Conservation (phyloP, 2,113 vertebrate species). For the Sinocyclocheilus anshuiensis region DNA sequence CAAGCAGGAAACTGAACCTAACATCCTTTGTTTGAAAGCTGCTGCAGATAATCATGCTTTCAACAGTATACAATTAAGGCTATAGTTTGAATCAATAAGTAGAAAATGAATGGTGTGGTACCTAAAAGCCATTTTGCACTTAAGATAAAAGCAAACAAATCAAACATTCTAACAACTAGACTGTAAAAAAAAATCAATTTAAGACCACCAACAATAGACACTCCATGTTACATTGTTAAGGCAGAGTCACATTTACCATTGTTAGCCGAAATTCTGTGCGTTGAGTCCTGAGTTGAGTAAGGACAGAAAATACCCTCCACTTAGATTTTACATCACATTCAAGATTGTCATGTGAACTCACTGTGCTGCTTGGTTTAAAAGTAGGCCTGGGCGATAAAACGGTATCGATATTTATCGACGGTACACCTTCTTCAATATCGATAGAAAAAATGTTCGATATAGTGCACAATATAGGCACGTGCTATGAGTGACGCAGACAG, state of each 20-base stretch:
- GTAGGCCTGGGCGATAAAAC: too few relatives aligned
- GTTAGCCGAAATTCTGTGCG: background rate
- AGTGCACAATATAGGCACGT: too few relatives aligned
- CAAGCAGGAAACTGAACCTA: constrained; percentile 6
- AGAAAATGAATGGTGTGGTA: constrained; percentile 9
- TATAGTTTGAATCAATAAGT: background rate
- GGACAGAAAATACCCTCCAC: too few relatives aligned
- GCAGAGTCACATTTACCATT: background rate
- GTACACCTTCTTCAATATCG: too few relatives aligned
- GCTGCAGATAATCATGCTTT: background rate
- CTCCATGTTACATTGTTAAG: background rate
- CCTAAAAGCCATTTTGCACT: background rate
- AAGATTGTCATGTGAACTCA: background rate
- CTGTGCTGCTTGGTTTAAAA: background rate
- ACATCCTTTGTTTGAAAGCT: constrained; percentile 14
- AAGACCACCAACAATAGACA: background rate
- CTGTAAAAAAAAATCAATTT: background rate
- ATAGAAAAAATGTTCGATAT: too few relatives aligned
- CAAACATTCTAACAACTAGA: background rate
- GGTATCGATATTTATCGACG: too few relatives aligned
- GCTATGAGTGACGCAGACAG: too few relatives aligned
- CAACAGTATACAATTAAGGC: background rate
- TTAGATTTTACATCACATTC: background rate
- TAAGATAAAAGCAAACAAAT: background rate
- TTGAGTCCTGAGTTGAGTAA: too few relatives aligned